A percentile compares a stretch with the other conserved stretches of the same genome.
These are phyloP conservation scores for Meiosimyza decipiens DNA, from an alignment of 2,888 invertebrate species.

Conservation along the genomic window DNA sequence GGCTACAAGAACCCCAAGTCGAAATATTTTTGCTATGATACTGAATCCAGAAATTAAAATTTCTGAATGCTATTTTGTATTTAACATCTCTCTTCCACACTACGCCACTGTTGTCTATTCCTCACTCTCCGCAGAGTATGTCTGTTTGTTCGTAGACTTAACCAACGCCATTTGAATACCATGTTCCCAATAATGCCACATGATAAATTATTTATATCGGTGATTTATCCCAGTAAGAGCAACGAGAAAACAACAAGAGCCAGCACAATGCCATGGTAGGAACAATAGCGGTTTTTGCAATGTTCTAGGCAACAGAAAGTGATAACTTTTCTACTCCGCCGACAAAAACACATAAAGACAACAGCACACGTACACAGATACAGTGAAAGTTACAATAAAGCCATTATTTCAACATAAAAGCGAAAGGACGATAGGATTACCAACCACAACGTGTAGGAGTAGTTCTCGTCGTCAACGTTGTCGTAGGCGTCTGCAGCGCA, in stretches of 20 bases:
- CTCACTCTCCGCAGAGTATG: not conserved
- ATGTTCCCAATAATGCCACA: conserved; percentile 43
- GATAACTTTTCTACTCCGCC: not conserved
- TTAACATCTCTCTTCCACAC: too few species aligned
- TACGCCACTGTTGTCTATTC: too few species aligned
- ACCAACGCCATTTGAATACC: conserved; percentile 29
- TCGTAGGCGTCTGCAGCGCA: not conserved
- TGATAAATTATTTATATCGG: conserved; percentile 42
- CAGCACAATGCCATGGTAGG: too few species aligned
- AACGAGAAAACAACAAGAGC: too few species aligned
- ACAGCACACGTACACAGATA: not conserved
- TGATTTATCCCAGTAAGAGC: too few species aligned
- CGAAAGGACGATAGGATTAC: too few species aligned
- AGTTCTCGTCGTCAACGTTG: conserved; percentile 5
- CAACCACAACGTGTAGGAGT: not conserved
- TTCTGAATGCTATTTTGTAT: too few species aligned
- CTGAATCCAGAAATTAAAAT: too few species aligned
- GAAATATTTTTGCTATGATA: too few species aligned
- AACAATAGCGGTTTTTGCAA: too few species aligned
- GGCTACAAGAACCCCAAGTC: too few species aligned
- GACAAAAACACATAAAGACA: not conserved
- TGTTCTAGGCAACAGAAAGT: too few species aligned
- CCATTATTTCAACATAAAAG: conserved; percentile 3
- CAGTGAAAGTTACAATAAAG: not conserved
- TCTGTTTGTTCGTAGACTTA: conserved; percentile 2